phyloP scores from a whole-genome alignment of 1,140 invertebrate genomes.

The Steinernema khuongi region DNA sequence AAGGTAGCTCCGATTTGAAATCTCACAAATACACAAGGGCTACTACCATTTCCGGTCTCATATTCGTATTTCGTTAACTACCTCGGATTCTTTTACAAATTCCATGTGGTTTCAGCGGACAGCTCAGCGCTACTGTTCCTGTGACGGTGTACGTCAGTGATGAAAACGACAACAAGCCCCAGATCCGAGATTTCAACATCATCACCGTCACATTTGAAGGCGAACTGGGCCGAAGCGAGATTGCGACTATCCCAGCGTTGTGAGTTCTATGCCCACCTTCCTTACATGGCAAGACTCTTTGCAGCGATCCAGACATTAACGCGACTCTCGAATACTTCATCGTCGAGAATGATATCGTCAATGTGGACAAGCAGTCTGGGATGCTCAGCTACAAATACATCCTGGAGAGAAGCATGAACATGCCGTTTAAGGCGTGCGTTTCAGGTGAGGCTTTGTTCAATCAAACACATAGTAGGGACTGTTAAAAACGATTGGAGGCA shows the following conservation, averaged over 20 bases:
- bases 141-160: conserved; percentile 50
- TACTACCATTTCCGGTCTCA: no score
- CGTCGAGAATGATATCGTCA: conserved; percentile 49
- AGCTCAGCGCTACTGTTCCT: conserved; percentile 53
- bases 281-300: conserved; percentile 16
- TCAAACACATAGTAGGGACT: no score
- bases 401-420: conserved; percentile 87
- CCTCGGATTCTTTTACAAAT: conserved; percentile 10
- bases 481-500: no score
- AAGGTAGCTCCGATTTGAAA: no score
- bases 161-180: conserved; percentile 54
- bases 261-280: conserved; percentile 27
- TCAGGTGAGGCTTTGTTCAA: conserved; percentile 65
- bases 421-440: conserved; percentile 87
- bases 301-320: conserved; percentile 56
- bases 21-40: no score
- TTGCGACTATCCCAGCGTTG: conserved; percentile 55
- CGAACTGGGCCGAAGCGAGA: conserved; percentile 23
- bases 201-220: conserved; percentile 46
- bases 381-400: conserved; percentile 62
- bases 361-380: conserved; percentile 45
- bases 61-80: no score
- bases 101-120: conserved; percentile 41
- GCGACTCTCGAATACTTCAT: conserved; percentile 55
- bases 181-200: conserved; percentile 49